Base-by-base conservation (phyloP, 2,888 invertebrate species). In the Apocheima hispidaria region DNA sequence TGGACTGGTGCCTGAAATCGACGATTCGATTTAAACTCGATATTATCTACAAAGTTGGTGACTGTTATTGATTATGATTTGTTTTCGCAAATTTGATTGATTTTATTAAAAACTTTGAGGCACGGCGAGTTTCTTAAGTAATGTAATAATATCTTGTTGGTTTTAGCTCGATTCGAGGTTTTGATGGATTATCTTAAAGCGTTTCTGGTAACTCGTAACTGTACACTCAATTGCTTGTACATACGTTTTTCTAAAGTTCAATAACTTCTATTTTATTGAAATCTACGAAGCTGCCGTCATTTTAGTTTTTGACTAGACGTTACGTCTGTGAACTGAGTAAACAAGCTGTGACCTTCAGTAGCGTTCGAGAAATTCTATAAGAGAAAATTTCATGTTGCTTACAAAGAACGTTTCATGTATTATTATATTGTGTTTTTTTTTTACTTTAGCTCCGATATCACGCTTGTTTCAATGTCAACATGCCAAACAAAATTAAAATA, bases 1-100 rank as follows among this genome's bases (percentile, higher is more conserved):
- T 83, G 77, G 77, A 72, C 81, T 77, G 78, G 69, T 73, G 78
- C 73, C 75, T 81, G 75, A 72, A 74, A 70, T 72, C 71, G 74
- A 74, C 70, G 70, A 71, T 69, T 78, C 75, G 63, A 75, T 77
- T 78, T 74, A 60, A 74, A 77, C 72, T 73, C 69, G 44, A 71
- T 63, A 65, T 65, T 48, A 53, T 48, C 56, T 57, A 56, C 33
- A 18, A 60, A 60, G 41, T 59, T 63, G 16, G 28, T 63, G 16
- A 23, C 43, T 26, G 35, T 53, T 60, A 33, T 60, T 53, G 50
- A 38, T 57, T 60, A 43, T 61, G 30, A 63, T 63, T 66, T 60
- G 57, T 49, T 54, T 59, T 58, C 18, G 33, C 4, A 40, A 49
- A 54, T 59, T 61, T 46, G 48, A 54, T 48, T 52, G 46, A 52